Conservation (phyloP, 2,888 invertebrate genomes). For the Adelphocoris suturalis region DNA sequence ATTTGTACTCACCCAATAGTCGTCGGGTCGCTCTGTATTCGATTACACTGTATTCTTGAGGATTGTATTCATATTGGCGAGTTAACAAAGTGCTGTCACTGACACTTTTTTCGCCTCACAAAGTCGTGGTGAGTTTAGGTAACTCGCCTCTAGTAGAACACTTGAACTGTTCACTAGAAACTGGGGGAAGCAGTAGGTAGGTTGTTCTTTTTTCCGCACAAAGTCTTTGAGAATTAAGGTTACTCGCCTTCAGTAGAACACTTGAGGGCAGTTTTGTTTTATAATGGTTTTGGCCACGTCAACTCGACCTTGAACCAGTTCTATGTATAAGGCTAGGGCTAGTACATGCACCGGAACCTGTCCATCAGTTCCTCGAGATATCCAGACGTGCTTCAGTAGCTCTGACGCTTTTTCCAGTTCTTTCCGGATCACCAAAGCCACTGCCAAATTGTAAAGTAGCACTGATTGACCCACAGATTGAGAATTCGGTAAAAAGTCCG, state of each 20-base stretch:
- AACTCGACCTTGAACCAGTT: slow-evolving; percentile 81
- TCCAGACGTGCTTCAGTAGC: slow-evolving; percentile 80
- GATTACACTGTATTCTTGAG: too few relatives aligned
- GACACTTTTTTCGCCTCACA: too few relatives aligned
- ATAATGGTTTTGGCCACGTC: slow-evolving; percentile 83
- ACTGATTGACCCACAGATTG: slow-evolving; percentile 85
- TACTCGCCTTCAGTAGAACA: slow-evolving; percentile 72
- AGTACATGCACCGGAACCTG: slow-evolving; percentile 84
- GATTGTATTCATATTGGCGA: too few relatives aligned
- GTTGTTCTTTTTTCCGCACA: too few relatives aligned
- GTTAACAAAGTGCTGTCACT: too few relatives aligned
- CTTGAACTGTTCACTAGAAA: too few relatives aligned
- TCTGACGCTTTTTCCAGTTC: slow-evolving; percentile 85
- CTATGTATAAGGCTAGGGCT: slow-evolving; percentile 84
- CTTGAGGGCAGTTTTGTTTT: slow-evolving; percentile 82
- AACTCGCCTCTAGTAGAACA: too few relatives aligned
- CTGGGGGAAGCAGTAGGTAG: too few relatives aligned
- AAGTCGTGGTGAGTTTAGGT: too few relatives aligned
- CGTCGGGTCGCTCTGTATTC: neutral
- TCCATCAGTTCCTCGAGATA: slow-evolving; percentile 79
- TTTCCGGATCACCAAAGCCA: slow-evolving; percentile 86
- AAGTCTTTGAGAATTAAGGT: too few relatives aligned
- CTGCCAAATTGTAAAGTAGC: slow-evolving; percentile 88
- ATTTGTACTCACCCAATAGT: neutral
- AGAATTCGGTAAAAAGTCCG: slow-evolving; percentile 84